Evolutionary conservation across 2,113 vertebrate species (phyloP).

Genomic region (Perccottus glenii): DNA sequence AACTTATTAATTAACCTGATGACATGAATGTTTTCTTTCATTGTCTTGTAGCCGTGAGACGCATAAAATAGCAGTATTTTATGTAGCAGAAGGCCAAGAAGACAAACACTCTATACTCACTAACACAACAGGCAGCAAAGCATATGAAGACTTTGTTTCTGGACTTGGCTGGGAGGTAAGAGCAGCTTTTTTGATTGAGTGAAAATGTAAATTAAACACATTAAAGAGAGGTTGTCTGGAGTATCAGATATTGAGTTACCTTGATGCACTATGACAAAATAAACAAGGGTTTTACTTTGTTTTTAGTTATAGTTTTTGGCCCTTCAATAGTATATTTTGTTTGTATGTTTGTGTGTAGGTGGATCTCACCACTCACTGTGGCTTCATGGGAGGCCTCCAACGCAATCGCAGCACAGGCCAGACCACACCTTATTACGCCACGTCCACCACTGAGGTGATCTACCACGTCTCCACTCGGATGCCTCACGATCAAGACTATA

Average conservation of each 20-base stretch:
- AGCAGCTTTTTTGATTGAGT: background rate
- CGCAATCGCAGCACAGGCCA: conserved; percentile 95
- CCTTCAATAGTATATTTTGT: background rate
- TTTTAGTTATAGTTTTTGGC: background rate
- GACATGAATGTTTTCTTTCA: conserved; percentile 9
- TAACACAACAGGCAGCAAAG: conserved; percentile 94
- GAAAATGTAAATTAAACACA: background rate
- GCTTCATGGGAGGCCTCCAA: conserved; percentile 98
- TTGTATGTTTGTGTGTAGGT: conserved; percentile 75
- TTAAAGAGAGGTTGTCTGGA: too few species aligned
- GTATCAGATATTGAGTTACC: too few species aligned
- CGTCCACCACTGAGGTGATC: conserved; percentile 96
- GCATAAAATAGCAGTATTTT: conserved; percentile 99
- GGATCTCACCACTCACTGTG: conserved; percentile 95
- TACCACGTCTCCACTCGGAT: conserved; percentile 98
- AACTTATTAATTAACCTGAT: background rate
- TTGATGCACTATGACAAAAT: too few species aligned
- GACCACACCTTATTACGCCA: conserved; percentile 96
- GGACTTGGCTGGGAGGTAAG: conserved; percentile 98
- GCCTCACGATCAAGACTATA: conserved; percentile 96
- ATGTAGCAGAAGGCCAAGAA: conserved; percentile 97
- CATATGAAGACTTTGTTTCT: conserved; percentile 97
- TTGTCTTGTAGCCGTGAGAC: conserved; percentile 89
- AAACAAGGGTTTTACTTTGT: too few species aligned
- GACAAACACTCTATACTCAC: conserved; percentile 99